phyloP scores from a whole-genome alignment of 2,888 invertebrate genomes.

The Vesta saturnalis region DNA sequence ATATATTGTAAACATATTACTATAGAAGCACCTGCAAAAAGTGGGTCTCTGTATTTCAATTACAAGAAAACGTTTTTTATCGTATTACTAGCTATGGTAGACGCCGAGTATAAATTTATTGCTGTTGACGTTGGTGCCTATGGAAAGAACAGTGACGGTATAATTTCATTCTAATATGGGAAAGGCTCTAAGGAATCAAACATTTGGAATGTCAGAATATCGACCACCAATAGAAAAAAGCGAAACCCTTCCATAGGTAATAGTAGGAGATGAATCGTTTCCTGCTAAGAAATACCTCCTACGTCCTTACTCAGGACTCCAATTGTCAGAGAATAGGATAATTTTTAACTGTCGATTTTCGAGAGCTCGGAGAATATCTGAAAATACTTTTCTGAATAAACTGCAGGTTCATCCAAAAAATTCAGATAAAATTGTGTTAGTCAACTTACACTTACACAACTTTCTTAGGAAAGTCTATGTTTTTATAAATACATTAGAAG shows the following conservation, averaged over 20 bases:
- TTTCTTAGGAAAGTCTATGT: slow-evolving; percentile 11
- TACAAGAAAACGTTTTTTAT: slow-evolving; percentile 7
- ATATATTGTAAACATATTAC: slow-evolving; percentile 9
- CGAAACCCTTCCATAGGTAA: slow-evolving; percentile 6
- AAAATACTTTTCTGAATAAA: slow-evolving; percentile 8
- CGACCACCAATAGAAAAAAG: neutral
- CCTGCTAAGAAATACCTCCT: neutral
- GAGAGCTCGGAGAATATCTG: neutral
- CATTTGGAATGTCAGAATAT: neutral
- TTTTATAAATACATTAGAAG: neutral
- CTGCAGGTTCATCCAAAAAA: slow-evolving; percentile 11
- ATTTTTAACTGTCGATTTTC: slow-evolving; percentile 3
- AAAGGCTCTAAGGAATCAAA: neutral
- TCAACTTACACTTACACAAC: slow-evolving; percentile 7
- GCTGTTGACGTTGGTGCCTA: slow-evolving; percentile 4
- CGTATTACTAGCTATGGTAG: neutral
- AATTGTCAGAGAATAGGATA: neutral
- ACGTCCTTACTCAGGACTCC: neutral
- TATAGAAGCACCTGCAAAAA: neutral
- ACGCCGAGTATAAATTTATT: neutral
- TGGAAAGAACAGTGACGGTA: slow-evolving; percentile 4
- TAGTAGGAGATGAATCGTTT: slow-evolving; percentile 12
- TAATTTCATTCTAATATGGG: neutral
- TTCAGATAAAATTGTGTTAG: slow-evolving; percentile 17
- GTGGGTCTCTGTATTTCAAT: slow-evolving; percentile 8